Conservation (phyloP, 2,888 invertebrate genomes). For the Gasteruption jaculator region DNA sequence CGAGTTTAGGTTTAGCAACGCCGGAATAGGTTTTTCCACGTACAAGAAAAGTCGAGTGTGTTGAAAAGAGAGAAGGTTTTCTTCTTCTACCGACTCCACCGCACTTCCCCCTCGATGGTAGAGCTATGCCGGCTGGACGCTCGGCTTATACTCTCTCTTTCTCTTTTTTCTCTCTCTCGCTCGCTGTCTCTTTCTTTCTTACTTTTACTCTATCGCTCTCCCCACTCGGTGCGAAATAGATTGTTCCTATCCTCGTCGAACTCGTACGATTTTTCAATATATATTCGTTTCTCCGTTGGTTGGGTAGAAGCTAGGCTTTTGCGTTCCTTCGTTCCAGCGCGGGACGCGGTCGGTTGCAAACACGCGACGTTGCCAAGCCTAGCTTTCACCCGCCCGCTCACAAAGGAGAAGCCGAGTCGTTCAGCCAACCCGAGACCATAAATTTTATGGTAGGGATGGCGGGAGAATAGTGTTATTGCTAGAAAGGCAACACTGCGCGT, state of each 20-base stretch:
- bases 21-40: no score
- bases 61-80: neutral
- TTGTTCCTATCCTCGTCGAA: no score
- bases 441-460: slow-evolving; percentile 39
- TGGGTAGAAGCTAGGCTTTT: no score
- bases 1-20: no score
- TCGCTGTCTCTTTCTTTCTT: slow-evolving; percentile 20
- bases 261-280: no score
- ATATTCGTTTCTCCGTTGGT: no score
- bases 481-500: slow-evolving; percentile 41
- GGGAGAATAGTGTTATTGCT: slow-evolving; percentile 37
- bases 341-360: slow-evolving; percentile 37
- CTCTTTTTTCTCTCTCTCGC: slow-evolving; percentile 20
- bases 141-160: slow-evolving; percentile 16
- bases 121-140: slow-evolving; percentile 31
- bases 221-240: no score
- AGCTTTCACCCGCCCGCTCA: slow-evolving; percentile 48
- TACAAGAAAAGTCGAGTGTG: no score
- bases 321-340: slow-evolving; percentile 36
- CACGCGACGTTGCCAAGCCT: slow-evolving; percentile 48
- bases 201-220: slow-evolving; percentile 7
- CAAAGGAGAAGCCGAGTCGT: slow-evolving; percentile 48
- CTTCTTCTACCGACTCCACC: slow-evolving; percentile 15
- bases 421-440: slow-evolving; percentile 37
- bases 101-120: slow-evolving; percentile 25